phyloP scores from a whole-genome alignment of 1,140 invertebrate genomes.

The Phymastichus coffea region DNA sequence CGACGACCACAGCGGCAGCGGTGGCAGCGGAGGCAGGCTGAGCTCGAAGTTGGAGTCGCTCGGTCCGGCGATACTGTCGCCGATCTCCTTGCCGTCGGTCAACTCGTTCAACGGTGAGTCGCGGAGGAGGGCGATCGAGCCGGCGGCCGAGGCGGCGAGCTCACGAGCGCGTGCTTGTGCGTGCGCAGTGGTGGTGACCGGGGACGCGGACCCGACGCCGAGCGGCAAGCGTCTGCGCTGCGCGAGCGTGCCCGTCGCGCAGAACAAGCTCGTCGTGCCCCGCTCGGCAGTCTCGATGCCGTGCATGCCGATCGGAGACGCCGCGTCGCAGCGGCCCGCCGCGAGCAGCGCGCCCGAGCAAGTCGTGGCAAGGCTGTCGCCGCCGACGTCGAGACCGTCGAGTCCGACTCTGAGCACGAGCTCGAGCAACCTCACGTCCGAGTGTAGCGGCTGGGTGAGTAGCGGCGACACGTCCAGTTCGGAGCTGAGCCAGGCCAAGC shows the following conservation, averaged over 20 bases:
- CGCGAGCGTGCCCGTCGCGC: slow-evolving; percentile 51
- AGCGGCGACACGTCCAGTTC: slow-evolving; percentile 60
- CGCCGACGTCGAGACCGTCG: slow-evolving; percentile 49
- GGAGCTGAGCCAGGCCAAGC: slow-evolving; percentile 58
- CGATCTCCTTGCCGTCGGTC: slow-evolving; percentile 14
- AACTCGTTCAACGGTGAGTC: slow-evolving; percentile 20
- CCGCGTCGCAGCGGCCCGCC: neutral
- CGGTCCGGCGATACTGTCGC: slow-evolving; percentile 17
- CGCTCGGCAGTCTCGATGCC: slow-evolving; percentile 53
- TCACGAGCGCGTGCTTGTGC: slow-evolving; percentile 54
- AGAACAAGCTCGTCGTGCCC: slow-evolving; percentile 51
- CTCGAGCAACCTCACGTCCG: slow-evolving; percentile 69
- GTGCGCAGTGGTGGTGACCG: too few relatives aligned
- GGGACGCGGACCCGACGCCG: slow-evolving; percentile 26
- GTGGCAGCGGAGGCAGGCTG: too few relatives aligned
- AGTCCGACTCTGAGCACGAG: slow-evolving; percentile 57
- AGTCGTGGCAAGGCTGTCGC: slow-evolving; percentile 4
- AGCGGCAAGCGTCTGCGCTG: slow-evolving; percentile 47
- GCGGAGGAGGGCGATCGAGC: slow-evolving; percentile 22
- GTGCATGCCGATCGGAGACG: slow-evolving; percentile 47
- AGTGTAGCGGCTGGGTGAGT: slow-evolving; percentile 77
- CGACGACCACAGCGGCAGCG: slow-evolving; percentile 13
- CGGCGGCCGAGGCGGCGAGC: slow-evolving; percentile 43
- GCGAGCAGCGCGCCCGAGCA: neutral
- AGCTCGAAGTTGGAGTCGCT: slow-evolving; percentile 15